phyloP scores from a whole-genome alignment of 2,113 vertebrate species.

The Ctenomys sociabilis region DNA sequence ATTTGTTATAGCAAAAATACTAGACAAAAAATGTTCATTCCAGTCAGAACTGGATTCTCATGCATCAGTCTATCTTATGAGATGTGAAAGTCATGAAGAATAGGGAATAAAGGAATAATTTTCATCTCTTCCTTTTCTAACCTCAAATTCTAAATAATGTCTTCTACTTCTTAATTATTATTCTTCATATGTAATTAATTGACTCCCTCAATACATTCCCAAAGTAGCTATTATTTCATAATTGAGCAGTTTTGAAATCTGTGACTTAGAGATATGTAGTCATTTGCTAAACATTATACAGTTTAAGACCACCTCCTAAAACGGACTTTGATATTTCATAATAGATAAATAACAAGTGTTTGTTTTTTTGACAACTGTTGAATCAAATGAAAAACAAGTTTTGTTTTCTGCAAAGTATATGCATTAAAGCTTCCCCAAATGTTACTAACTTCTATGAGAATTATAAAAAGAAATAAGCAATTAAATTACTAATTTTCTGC shows the following conservation, averaged over 20 bases:
- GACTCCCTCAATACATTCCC: background rate
- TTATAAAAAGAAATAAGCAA: background rate
- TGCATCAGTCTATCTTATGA: background rate
- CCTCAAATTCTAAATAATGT: background rate
- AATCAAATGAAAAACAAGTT: background rate
- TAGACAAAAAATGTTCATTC: background rate
- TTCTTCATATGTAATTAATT: slow-evolving; percentile 1
- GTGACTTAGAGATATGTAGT: background rate
- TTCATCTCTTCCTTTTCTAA: background rate
- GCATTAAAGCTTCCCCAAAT: background rate
- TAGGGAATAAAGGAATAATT: background rate
- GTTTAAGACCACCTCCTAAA: background rate
- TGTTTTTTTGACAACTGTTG: background rate
- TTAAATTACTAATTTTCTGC: background rate
- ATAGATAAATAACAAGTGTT: background rate
- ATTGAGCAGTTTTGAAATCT: slow-evolving; percentile 8
- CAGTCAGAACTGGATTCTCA: background rate
- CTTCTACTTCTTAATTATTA: background rate
- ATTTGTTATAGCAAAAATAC: background rate
- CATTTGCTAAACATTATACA: background rate
- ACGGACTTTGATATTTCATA: background rate
- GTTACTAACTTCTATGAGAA: background rate
- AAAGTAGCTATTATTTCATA: background rate
- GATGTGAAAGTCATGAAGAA: background rate
- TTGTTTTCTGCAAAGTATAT: background rate